Base-by-base conservation (phyloP, 1,140 invertebrate species). In the Zaprionus lachaisei region DNA sequence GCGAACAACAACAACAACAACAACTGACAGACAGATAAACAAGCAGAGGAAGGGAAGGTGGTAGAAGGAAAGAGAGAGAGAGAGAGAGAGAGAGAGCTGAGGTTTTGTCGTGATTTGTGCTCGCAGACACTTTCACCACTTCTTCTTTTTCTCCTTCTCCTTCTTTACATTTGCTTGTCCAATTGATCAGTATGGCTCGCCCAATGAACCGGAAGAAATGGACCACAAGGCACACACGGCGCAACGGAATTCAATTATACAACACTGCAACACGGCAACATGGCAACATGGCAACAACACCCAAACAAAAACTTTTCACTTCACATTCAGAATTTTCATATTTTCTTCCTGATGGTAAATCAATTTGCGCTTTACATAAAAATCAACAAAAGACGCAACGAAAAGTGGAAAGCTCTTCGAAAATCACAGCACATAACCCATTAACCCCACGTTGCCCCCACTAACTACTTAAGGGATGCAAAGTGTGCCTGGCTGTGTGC, bases 341-440 rank as follows among this genome's bases (percentile, higher is more conserved):
- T 70, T 74, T 74, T 74, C 72, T 74, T 74, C 31, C 72, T 72
- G 65, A 85, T 86, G 83, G 72, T 76, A 82, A 85, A 86, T 87
- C 83, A 86, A 86, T 86, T 86, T 86, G 77, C 77, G 72, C 83
- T 79, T 84, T 84, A 85, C 74, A 81, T 74, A 84, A 84, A 85
- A 84, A 72, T 77, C 83, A 77, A 86, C 83, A 83, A 86, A 86
- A 62, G 83, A 69, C 54, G 54, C 71, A 2, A 54, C 28, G 9
- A 34, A n/a, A 34, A 51, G 51, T 31, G 44, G 28, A 56, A 41
- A 67, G 54, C 76, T 76, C 61, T 67, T 75, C 68, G 71, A 76
- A 81, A 87, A 87, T 89, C 84, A 83, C 83, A 69, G 77, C 84
- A 80, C 80, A 89, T 87, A 87, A 89, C 83, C 84, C 83, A 87